A percentile compares a stretch with the other conserved stretches of the same genome.
Evolutionary conservation across 2,113 vertebrate genomes (phyloP).

Genomic region (Petromus typicus): DNA sequence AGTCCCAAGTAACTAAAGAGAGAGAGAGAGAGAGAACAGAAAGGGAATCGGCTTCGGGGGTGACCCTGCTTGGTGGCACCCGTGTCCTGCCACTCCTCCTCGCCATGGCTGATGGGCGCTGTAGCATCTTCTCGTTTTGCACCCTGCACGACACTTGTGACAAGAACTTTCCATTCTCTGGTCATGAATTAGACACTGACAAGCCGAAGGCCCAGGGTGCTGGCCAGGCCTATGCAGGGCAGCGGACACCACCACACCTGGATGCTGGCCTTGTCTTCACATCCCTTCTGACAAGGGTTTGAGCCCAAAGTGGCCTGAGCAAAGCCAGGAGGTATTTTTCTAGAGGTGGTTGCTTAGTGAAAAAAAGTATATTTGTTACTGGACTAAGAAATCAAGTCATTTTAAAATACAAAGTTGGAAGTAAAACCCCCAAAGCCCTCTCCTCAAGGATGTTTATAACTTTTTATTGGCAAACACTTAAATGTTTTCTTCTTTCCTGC

Average conservation of each 20-base stretch:
- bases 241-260: background rate
- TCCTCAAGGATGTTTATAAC: background rate
- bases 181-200: slow-evolving; percentile 15
- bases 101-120: background rate
- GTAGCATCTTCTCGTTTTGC: background rate
- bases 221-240: background rate
- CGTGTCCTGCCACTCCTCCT: background rate
- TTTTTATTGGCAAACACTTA: background rate
- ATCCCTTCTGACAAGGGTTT: background rate
- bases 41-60: background rate
- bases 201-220: background rate
- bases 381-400: background rate
- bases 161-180: slow-evolving; percentile 28
- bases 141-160: background rate
- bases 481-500: no score
- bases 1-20: background rate
- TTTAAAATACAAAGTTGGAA: slow-evolving; percentile 11
- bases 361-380: background rate
- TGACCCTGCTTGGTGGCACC: no score
- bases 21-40: background rate
- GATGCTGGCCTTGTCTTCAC: background rate
- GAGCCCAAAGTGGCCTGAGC: background rate
- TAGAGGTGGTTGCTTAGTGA: rapidly evolving
- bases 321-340: background rate
- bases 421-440: background rate